Base-by-base conservation (phyloP, 2,888 invertebrate genomes). In the Theretra japonica region DNA sequence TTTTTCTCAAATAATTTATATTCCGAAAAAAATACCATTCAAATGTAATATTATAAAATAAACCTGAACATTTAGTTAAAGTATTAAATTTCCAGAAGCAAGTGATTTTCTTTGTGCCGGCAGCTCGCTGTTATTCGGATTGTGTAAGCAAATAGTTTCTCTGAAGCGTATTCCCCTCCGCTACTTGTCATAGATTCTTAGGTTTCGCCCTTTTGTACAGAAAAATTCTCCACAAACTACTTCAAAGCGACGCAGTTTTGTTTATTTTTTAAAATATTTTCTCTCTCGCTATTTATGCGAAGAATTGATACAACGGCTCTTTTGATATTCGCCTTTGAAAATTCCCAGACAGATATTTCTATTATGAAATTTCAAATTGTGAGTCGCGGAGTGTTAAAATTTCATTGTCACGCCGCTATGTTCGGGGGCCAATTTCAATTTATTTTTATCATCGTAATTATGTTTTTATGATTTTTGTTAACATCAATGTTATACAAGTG, bases 61-160 rank as follows among this genome's bases (percentile, higher is more conserved):
- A 17, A 19, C 28, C 4, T 28, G 17, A 7, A 19, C 30, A 7
- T 28, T 60, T 30, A 30, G n/a, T 58, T 25, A 58, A 41, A 70
- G 50, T 33, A 78, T 81, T 80, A 79, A 78, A 79, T 82, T 83
- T 80, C 79, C 77, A 82, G 81, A 79, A 82, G 85, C 79, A 80
- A 85, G 83, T 76, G 80, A 79, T 83, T 83, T 82, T 83, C 82
- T 86, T 87, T 86, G 82, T 79, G 70, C 79, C 72, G 71, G 71
- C 74, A 69, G 70, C 68, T 75, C 72, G 69, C 70, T 69, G 73
- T 81, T 82, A 76, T 83, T 80, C 77, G 80, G 82, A 79, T 84
- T 82, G 81, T 80, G 83, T 82, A 86, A 86, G 86, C 82, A 86
- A 86, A 86, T 81, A 77, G 79, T 81, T 80, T 80, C 73, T 70